phyloP scores from a whole-genome alignment of 2,113 vertebrate genomes.

The Sialia sialis region DNA sequence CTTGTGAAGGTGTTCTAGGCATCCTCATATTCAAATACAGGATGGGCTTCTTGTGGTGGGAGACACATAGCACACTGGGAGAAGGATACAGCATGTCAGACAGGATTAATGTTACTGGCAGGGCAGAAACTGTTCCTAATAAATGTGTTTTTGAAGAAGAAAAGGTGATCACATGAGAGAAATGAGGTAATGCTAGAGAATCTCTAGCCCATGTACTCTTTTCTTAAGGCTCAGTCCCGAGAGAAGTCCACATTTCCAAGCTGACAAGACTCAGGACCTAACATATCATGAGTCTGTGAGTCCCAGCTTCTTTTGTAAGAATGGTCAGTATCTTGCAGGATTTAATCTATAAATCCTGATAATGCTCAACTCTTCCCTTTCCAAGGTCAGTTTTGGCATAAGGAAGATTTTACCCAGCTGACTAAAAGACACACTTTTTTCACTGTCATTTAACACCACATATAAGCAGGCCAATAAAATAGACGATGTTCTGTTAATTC shows the following conservation, averaged over 20 bases:
- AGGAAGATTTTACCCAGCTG: not conserved
- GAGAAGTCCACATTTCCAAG: not conserved
- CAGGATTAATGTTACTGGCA: not conserved
- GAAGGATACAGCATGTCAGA: rapidly evolving
- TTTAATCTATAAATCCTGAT: not conserved
- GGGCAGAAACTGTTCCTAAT: not conserved
- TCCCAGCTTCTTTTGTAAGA: not conserved
- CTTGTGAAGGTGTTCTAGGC: not conserved
- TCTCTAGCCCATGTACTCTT: not conserved
- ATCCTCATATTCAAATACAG: not conserved
- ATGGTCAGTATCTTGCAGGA: not conserved
- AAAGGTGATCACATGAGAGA: not conserved
- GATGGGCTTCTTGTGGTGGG: not conserved
- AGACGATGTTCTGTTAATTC: not conserved
- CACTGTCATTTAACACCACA: not conserved
- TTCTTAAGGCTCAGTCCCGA: not conserved
- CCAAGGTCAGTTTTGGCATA: not conserved
- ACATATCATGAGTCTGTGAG: rapidly evolving
- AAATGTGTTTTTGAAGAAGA: not conserved
- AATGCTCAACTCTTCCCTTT: not conserved
- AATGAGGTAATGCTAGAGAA: not conserved
- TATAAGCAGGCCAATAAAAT: not conserved
- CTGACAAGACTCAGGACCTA: not conserved
- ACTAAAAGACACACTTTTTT: not conserved
- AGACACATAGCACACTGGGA: not conserved